Base-by-base conservation (phyloP, 2,888 invertebrate genomes). In the Drosophila affinis region DNA sequence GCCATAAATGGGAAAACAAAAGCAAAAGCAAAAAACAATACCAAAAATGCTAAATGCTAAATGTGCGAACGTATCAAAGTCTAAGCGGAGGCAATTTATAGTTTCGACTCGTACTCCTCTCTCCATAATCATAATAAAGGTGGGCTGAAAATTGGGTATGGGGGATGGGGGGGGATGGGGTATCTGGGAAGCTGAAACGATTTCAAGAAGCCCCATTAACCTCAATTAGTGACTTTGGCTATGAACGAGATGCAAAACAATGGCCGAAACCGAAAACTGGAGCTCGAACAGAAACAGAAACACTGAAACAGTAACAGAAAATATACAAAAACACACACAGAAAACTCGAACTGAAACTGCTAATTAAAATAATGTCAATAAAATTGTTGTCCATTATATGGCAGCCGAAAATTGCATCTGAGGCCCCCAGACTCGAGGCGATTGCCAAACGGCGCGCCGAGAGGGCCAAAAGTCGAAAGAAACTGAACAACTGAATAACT, bases 351-450 rank as follows among this genome's bases (percentile, higher is more conserved):
- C 82, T 39, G 29, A 82, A 79, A 78, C 78, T 78, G 83, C 87
- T 88, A 88, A 88, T 88, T 88, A 89, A 88, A 88, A 87, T 89
- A 83, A 89, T 88, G 89, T 88, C 88, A 88, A 88, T 88, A 89
- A 85, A 88, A 89, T 87, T 88, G 87, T 82, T 81, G 85, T 80
- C 84, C 88, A 85, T 88, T 88, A 88, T 87, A 78, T 69, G 86
- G 79, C 75, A 67, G 73, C 76, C 75, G 81, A 88, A 86, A 85
- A 88, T 83, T 83, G 83, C 83, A 83, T 75, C 76, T 74, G 68
- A 39, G 61, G 58, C 58, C 56, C 61, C 21, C 18, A 24, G 4
- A 4, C 24, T 5, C 21, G 21, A 58, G 75, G 62, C 81, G 79
- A 88, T 86, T 86, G 86, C 88, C 86, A 88, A 86, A 86, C 7